Base-by-base conservation (phyloP, 2,113 vertebrate genomes). In the Odocoileus hemionus region DNA sequence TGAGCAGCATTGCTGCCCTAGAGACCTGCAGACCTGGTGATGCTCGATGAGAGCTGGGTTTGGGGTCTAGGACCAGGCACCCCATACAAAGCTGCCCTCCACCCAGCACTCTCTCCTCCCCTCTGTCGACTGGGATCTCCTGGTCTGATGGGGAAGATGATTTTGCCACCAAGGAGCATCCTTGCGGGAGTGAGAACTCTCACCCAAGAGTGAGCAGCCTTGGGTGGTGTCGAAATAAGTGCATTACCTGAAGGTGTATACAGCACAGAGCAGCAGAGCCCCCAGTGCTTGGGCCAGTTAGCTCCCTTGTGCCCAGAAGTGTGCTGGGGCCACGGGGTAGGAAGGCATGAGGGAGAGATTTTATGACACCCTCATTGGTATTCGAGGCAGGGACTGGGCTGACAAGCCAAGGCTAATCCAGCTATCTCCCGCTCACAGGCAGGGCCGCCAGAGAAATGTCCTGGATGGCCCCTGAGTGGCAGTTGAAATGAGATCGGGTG, bases 361-460 rank as follows among this genome's bases (percentile, higher is more conserved):
- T 74, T 47, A 30, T 15, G 33, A 55, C 25, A 1, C 11, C 43
- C 52, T 96, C 79, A 39, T 30, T 89, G 70, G 26, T 26, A 95
- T 90, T 93, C 79, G 45, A 36, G 84, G 84, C 89, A 91, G 83
- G 7, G 26, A 4, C 67, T 78, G 39, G 76, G 26, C 36, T 60
- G 91, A 88, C 26, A 76, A 89, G 79, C 61, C 4, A 7, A 85
- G 74, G 57, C 74, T 95, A 96, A 95, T 90, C 86, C 74, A 47
- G 43, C 58, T 79, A 70, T 83, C 95, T 97, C 47, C 43, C 26
- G 26, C 57, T 87, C 28, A 13, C 97, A 95, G 93, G 88, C 74
- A 55, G 36, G n/a, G 19, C 13, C 4, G 2, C 79, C 26, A 28
- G 60, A 11, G 6, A 54, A 30, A 45, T 54, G 15, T 33, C 50